Evolutionary conservation across 2,113 vertebrate genomes (phyloP).

Genomic region (Peucedramus taeniatus): DNA sequence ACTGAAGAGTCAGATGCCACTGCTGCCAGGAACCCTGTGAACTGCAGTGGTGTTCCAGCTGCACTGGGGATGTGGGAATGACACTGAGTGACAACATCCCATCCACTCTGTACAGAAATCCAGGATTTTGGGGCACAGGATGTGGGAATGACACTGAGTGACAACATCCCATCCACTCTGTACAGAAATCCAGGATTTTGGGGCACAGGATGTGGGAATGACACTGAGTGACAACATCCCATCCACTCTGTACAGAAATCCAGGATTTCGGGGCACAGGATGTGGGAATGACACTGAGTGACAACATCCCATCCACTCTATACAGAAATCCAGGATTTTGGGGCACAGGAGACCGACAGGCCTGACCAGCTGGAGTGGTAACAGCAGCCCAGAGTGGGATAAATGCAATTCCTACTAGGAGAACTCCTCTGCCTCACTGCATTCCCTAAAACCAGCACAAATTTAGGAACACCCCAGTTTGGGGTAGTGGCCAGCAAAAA

Average conservation of each 20-base stretch:
- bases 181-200: not conserved
- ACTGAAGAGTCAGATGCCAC: fast-evolving
- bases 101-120: too few relatives aligned
- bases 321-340: not conserved
- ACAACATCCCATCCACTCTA: too few relatives aligned
- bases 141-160: too few relatives aligned
- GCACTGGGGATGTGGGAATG: not conserved
- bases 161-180: too few relatives aligned
- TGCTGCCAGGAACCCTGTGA: too few relatives aligned
- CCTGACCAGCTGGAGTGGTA: not conserved
- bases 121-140: too few relatives aligned
- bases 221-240: too few relatives aligned
- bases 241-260: too few relatives aligned
- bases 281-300: too few relatives aligned
- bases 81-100: fast-evolving
- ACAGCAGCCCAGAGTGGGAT: fast-evolving
- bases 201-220: too few relatives aligned
- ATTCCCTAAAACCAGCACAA: not conserved
- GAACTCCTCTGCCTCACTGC: not conserved
- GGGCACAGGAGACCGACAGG: not conserved
- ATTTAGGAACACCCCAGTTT: not conserved
- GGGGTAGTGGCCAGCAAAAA: not conserved
- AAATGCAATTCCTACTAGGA: not conserved
- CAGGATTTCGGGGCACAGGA: not conserved
- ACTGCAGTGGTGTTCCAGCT: not conserved